Evolutionary conservation across 2,113 vertebrate genomes (phyloP).

Genomic region (Grammatotria lemairii): DNA sequence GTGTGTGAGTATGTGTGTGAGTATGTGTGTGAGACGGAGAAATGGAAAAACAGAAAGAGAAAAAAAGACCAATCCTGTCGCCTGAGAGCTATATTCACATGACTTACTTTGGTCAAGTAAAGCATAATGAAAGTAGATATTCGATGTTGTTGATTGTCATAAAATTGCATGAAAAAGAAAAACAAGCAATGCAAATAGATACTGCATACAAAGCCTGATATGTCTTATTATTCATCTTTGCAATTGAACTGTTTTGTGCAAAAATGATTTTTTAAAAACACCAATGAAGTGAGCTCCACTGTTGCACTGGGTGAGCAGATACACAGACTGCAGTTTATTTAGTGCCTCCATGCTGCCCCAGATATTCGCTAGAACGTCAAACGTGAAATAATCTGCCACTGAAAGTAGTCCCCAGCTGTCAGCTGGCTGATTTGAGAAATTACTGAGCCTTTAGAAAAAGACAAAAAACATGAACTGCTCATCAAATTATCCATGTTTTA

Average conservation of each 20-base stretch:
- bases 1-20: not conserved
- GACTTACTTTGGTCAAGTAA: not conserved
- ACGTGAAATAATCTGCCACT: not conserved
- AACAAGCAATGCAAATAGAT: not conserved
- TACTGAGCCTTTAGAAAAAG: not conserved
- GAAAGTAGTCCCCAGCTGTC: not conserved
- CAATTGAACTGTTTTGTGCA: not conserved
- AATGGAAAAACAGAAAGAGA: not conserved
- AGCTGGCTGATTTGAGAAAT: not conserved
- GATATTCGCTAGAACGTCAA: not conserved
- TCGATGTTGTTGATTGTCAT: not conserved
- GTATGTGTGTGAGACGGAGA: not conserved
- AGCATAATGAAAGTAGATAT: not conserved
- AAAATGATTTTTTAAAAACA: not conserved
- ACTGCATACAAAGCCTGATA: not conserved
- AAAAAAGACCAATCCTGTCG: not conserved
- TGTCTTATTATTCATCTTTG: not conserved
- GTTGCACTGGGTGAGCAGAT: not conserved
- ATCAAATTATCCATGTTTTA: not conserved
- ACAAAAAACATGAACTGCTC: not conserved
- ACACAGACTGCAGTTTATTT: not conserved
- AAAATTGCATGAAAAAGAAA: not conserved
- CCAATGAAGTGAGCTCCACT: not conserved
- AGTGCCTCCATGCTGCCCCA: not conserved
- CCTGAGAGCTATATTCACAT: not conserved